Base-by-base conservation (phyloP, 23 tunicate species). In the Halocynthia roretzi region DNA sequence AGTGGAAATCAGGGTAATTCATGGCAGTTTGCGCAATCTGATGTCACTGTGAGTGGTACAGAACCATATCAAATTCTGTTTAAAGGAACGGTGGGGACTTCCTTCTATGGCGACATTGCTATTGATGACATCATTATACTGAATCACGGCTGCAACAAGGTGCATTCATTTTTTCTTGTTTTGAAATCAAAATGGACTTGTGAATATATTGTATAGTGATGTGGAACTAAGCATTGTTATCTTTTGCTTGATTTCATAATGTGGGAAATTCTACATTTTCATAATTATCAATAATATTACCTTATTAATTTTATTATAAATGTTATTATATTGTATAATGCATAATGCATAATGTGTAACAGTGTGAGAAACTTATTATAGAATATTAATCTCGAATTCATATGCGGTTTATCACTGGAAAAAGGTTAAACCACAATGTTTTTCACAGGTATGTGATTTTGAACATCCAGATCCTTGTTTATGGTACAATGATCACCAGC, bases 381-480 rank as follows among this genome's bases (percentile, higher is more conserved):
- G 44, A 31, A 31, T 31, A 31, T 31, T 31, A 2, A 18, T 72
- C n/a, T 72, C 5, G 4, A 17, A 60, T 15, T 60, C 17, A 15
- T 60, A 60, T 60, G 65, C 65, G 5, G 2, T 48, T 5, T 48
- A 14, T 12, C 70, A 12, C 20, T 10, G 21, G 5, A 14, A 15
- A 51, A 50, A 68, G 12, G 10, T 52, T 19, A 1, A 5, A 14
- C n/a, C 62, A 10, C 21, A 57, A 9, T 40, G 65, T 63, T 83
- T 15, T 52, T 54, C 21, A 8, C 52, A 87, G 93, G 14, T 77
- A 8, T 87, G 93, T 82, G 93, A 87, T 62, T 87, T 87, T 76
- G 93, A 87, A 21, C 93, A 82, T 52, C 71, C 86, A 9, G 78
- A 68, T 19, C 93, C 93, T 20, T 87, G 93, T 69, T n/a, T 87